phyloP scores from a whole-genome alignment of 2,888 invertebrate genomes.

The Ctena decussata region DNA sequence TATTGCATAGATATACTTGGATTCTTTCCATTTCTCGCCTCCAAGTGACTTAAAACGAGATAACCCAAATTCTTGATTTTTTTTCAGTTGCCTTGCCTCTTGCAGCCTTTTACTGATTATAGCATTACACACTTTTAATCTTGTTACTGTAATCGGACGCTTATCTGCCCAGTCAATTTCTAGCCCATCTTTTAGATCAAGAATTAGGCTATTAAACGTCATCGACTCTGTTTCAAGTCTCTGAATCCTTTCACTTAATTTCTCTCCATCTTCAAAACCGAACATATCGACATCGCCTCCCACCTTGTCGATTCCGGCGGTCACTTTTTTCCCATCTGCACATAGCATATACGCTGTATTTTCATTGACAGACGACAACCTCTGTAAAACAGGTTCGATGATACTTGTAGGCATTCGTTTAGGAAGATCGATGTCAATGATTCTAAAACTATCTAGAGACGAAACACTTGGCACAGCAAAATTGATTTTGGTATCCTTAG shows the following conservation, averaged over 20 bases:
- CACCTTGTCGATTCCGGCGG: neutral
- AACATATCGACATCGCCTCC: neutral
- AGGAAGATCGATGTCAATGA: neutral
- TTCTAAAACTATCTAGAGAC: neutral
- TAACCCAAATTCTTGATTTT: conserved; percentile 31
- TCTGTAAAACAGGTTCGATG: neutral
- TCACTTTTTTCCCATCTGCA: neutral
- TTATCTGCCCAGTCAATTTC: neutral
- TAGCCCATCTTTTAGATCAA: neutral
- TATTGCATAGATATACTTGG: conserved; percentile 37
- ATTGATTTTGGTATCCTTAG: neutral
- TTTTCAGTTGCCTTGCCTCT: conserved; percentile 15
- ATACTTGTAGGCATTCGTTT: conserved; percentile 4
- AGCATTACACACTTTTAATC: conserved; percentile 8
- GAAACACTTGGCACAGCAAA: neutral
- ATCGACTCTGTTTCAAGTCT: neutral
- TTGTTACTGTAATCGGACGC: neutral
- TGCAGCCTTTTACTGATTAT: neutral
- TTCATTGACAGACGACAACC: neutral
- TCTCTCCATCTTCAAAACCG: neutral
- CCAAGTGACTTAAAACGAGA: conserved; percentile 16
- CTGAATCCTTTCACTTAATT: neutral
- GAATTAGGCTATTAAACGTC: neutral
- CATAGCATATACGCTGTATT: neutral
- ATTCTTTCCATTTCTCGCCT: conserved; percentile 25